Evolutionary conservation across 2,113 vertebrate species (phyloP).

Genomic region (Nerophis lumbriciformis): DNA sequence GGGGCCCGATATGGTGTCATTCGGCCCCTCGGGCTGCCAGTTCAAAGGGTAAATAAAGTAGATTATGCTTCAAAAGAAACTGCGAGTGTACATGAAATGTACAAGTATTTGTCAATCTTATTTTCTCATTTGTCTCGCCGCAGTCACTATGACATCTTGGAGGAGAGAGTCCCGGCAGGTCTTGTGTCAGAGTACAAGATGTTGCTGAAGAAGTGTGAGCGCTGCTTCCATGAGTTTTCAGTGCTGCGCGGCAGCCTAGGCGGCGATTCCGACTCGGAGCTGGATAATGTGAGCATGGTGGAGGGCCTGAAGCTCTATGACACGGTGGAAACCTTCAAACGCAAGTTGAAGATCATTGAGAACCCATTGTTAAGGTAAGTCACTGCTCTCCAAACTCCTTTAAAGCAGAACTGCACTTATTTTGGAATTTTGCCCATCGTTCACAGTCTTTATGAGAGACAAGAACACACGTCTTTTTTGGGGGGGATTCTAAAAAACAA

Average conservation of each 20-base stretch:
- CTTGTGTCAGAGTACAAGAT: constrained; percentile 82
- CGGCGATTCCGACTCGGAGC: constrained; percentile 76
- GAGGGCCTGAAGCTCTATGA: constrained; percentile 88
- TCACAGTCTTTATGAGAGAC: no score
- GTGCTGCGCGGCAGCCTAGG: constrained; percentile 77
- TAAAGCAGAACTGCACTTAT: no score
- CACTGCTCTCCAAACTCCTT: no score
- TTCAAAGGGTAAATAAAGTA: no score
- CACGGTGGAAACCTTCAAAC: constrained; percentile 82
- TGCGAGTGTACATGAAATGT: background rate
- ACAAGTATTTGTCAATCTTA: background rate
- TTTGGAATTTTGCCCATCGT: no score
- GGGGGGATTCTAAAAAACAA: no score
- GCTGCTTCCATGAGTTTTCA: constrained; percentile 79
- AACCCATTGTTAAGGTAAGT: constrained; percentile 74
- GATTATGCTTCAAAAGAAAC: no score
- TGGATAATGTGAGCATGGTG: constrained; percentile 87
- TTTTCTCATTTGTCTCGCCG: background rate
- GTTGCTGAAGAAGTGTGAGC: constrained; percentile 76
- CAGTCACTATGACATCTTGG: constrained; percentile 90
- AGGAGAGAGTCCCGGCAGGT: constrained; percentile 85
- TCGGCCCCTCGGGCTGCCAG: no score
- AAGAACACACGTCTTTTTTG: no score
- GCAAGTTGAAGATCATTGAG: constrained; percentile 90
- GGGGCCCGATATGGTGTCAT: no score